Percentiles rank a stretch among this genome's conserved stretches.
phyloP scores from a whole-genome alignment of 2,797 vertebrate species.

The Carduelis carduelis region DNA sequence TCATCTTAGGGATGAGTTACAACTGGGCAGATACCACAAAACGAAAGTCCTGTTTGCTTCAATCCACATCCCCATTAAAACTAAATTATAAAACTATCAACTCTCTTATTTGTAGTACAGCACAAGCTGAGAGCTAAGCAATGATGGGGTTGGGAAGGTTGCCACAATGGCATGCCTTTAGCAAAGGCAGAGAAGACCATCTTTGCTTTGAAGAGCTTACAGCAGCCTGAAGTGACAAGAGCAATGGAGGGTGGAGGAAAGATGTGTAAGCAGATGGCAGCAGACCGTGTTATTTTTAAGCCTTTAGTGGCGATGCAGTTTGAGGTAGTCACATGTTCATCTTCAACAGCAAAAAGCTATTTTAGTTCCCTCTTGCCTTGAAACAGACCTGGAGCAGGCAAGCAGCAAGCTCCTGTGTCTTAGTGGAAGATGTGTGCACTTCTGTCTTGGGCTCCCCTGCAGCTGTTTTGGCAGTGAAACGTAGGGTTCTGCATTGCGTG shows the following conservation, averaged over 20 bases:
- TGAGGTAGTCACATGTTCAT: constrained; percentile 47
- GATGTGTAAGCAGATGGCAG: constrained; percentile 62
- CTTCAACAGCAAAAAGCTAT: constrained; percentile 11
- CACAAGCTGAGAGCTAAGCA: background rate
- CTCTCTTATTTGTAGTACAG: background rate
- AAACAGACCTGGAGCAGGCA: background rate
- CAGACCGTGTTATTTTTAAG: constrained; percentile 50
- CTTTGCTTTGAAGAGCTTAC: constrained; percentile 12
- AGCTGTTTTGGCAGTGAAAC: background rate
- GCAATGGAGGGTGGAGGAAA: background rate
- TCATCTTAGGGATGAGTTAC: constrained; percentile 66
- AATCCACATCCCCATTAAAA: constrained; percentile 40
- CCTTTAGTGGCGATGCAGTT: background rate
- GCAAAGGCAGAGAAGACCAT: background rate
- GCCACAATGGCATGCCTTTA: background rate
- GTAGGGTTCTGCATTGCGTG: rapidly evolving
- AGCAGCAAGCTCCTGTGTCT: background rate
- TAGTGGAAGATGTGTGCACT: background rate
- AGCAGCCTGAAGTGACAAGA: constrained; percentile 39
- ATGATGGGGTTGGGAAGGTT: background rate
- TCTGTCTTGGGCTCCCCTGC: background rate
- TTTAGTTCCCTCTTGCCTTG: constrained; percentile 25
- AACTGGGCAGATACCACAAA: constrained; percentile 44
- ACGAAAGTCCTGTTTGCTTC: constrained; percentile 22
- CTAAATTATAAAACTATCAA: background rate